These are phyloP conservation scores for Drosophila elegans DNA, from an alignment of 1,140 invertebrate species.

Conservation along the genomic window DNA sequence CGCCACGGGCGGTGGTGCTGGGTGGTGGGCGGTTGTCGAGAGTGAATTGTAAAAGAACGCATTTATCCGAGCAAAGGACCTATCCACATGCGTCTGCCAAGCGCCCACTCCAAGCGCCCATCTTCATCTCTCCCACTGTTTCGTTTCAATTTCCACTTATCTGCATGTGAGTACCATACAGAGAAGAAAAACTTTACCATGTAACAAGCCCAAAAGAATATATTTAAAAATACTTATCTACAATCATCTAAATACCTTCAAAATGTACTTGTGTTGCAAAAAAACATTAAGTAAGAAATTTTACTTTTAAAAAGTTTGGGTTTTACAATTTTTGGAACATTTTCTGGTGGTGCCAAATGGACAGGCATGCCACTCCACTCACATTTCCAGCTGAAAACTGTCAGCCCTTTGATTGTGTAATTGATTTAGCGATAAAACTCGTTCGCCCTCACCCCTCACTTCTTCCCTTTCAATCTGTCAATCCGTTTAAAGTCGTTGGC, in stretches of 20 bases:
- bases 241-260: not conserved
- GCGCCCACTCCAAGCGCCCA: not conserved
- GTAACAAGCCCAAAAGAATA: not conserved
- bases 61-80: constrained; percentile 33
- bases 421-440: constrained; percentile 65
- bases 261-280: not conserved
- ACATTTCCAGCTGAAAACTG: constrained; percentile 45
- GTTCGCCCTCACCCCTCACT: not conserved
- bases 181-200: constrained; percentile 2
- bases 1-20: constrained; percentile 20
- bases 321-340: not conserved
- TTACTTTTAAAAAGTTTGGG: too few relatives aligned
- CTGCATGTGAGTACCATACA: constrained; percentile 26
- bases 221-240: not conserved
- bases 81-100: constrained; percentile 10
- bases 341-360: constrained; percentile 1
- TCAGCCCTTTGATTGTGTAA: constrained; percentile 71
- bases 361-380: not conserved
- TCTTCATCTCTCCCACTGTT: not conserved
- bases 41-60: constrained; percentile 31
- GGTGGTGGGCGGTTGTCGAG: constrained; percentile 1
- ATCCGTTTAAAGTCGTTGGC: constrained; percentile 72
- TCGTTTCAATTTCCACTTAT: constrained; percentile 44
- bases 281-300: not conserved
- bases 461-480: constrained; percentile 7